Evolutionary conservation across 1,140 invertebrate species (phyloP).

Genomic region (Caenorhabditis brenneri): DNA sequence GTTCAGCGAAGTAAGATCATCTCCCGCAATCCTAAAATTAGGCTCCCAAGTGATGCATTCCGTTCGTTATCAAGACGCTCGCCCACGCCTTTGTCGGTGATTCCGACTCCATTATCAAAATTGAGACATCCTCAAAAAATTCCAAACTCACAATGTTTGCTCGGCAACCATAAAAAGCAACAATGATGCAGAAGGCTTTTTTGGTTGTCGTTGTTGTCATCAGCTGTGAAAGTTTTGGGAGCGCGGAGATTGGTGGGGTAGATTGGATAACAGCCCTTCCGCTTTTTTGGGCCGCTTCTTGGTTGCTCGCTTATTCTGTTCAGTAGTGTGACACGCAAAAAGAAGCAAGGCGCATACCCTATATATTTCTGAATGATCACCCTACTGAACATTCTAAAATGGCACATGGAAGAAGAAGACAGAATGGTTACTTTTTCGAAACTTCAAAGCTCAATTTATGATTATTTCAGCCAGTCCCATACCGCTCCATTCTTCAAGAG

Average conservation of each 20-base stretch:
- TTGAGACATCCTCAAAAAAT: neutral
- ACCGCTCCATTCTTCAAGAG: constrained; percentile 66
- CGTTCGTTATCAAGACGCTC: neutral
- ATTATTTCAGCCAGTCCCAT: constrained; percentile 63
- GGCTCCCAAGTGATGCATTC: neutral
- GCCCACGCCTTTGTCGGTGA: constrained; percentile 14
- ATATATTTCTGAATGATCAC: constrained; percentile 20
- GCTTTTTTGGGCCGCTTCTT: neutral
- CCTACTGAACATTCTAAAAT: constrained; percentile 19
- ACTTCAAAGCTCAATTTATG: neutral
- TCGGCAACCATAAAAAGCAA: neutral
- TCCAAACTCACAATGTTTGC: neutral
- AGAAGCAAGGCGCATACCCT: neutral
- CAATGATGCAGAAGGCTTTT: neutral
- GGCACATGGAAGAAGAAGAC: constrained; percentile 28
- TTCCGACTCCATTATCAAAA: constrained; percentile 11
- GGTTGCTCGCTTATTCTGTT: constrained; percentile 15
- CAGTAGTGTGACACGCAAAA: neutral
- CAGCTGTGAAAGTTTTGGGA: neutral
- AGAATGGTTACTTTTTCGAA: neutral
- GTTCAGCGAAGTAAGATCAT: no score
- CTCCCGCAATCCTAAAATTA: no score
- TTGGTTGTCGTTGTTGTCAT: neutral
- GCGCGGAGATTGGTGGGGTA: constrained; percentile 30
- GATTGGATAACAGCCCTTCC: constrained; percentile 23